Percentiles rank a stretch among this genome's conserved stretches.
Evolutionary conservation across 2,113 vertebrate species (phyloP).

Genomic region (Geococcyx californianus): DNA sequence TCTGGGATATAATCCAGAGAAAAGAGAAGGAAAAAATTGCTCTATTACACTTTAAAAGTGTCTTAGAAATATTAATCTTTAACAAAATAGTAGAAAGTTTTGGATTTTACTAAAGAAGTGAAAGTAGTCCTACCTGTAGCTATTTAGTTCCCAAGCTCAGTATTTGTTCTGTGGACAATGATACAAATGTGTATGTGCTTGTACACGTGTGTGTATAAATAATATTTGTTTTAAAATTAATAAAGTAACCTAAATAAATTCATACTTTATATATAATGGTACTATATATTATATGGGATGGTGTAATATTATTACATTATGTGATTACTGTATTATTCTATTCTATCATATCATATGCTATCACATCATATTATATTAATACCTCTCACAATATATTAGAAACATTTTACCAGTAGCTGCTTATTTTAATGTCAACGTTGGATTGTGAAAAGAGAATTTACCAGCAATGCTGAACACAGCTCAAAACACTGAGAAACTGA

Average conservation of each 20-base stretch:
- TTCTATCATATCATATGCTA: too few relatives aligned
- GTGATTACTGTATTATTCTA: too few relatives aligned
- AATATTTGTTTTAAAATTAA: not conserved
- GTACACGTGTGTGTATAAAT: not conserved
- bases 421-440: not conserved
- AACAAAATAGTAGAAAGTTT: conserved; percentile 63
- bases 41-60: conserved; percentile 11
- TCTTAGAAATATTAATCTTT: conserved; percentile 64
- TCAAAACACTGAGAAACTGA: not conserved
- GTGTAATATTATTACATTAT: too few relatives aligned
- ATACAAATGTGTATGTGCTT: not conserved
- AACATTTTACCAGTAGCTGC: not conserved
- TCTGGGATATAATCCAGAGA: conserved; percentile 40
- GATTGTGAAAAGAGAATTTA: not conserved
- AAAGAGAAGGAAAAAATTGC: conserved; percentile 41
- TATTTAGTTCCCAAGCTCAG: not conserved
- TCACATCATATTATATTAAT: too few relatives aligned
- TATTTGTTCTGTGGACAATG: conserved; percentile 46
- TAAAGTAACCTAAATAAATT: not conserved
- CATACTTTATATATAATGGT: rapidly evolving
- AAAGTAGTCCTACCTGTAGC: not conserved
- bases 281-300: too few relatives aligned
- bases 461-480: not conserved
- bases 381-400: not conserved
- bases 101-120: conserved; percentile 15